A percentile compares a stretch with the other conserved stretches of the same genome.
Conservation (phyloP, 2,113 vertebrate species). For the Carassius auratus region DNA sequence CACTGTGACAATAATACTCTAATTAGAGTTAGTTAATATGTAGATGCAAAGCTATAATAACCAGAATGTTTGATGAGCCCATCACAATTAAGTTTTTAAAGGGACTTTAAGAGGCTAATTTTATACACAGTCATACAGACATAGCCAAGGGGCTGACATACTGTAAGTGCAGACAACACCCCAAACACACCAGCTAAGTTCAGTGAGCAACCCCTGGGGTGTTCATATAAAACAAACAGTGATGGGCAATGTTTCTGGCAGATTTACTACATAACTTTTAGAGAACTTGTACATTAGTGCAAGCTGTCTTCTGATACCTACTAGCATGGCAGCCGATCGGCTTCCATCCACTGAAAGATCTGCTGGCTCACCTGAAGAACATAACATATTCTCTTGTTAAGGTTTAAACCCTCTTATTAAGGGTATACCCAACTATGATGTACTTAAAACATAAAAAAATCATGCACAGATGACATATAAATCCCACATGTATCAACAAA, state of each 20-base stretch:
- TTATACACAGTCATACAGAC: neutral
- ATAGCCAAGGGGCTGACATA: neutral
- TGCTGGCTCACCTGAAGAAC: conserved; percentile 71
- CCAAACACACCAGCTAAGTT: neutral
- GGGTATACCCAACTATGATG: neutral
- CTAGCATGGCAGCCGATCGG: conserved; percentile 66
- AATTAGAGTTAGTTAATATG: too few species aligned
- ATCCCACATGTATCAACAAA: too few species aligned
- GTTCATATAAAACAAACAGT: neutral
- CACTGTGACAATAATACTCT: too few species aligned
- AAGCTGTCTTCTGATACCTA: conserved; percentile 71
- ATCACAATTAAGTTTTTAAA: neutral
- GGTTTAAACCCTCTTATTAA: too few species aligned
- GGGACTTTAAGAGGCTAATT: neutral
- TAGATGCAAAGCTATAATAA: too few species aligned
- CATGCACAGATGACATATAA: too few species aligned
- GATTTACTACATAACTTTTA: conserved; percentile 65
- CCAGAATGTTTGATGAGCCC: too few species aligned
- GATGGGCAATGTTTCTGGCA: neutral
- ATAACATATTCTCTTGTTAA: neutral
- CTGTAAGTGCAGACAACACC: neutral
- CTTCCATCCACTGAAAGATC: conserved; percentile 72
- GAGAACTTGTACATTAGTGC: conserved; percentile 71
- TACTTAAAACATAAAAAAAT: neutral
- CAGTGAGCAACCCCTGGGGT: neutral